Evolutionary conservation across 2,888 invertebrate species (phyloP).

Genomic region (Volucella zonaria): DNA sequence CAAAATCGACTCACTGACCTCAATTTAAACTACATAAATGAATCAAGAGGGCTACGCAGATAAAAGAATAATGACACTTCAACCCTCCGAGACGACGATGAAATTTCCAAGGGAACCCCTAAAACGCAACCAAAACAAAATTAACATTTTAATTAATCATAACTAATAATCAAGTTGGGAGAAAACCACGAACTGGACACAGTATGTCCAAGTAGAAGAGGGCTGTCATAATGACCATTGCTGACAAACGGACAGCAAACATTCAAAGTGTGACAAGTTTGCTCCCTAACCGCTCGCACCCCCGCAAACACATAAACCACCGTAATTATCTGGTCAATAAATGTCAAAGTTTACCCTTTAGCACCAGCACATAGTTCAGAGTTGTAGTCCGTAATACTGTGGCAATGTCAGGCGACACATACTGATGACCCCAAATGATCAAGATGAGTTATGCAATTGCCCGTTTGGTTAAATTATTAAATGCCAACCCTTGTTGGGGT

Average conservation of each 20-base stretch:
- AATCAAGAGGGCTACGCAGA: too few relatives aligned
- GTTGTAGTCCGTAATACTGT: too few relatives aligned
- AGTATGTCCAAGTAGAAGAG: not conserved
- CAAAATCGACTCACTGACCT: constrained; percentile 6
- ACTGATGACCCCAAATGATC: constrained; percentile 70
- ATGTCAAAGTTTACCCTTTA: constrained; percentile 71
- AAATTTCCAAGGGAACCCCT: constrained; percentile 1
- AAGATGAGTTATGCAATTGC: constrained; percentile 69
- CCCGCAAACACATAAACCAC: constrained; percentile 46
- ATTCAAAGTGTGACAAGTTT: constrained; percentile 59
- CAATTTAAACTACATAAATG: constrained; percentile 9
- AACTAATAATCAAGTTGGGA: constrained; percentile 45
- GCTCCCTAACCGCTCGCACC: not conserved
- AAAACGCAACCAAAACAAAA: constrained; percentile 36
- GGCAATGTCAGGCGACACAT: constrained; percentile 1
- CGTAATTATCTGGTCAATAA: constrained; percentile 71
- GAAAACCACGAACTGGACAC: not conserved
- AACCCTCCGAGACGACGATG: not conserved
- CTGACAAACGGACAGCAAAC: constrained; percentile 7
- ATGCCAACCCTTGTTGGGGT: not conserved
- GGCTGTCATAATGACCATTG: constrained; percentile 7
- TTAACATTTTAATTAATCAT: constrained; percentile 70
- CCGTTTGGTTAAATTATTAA: constrained; percentile 67
- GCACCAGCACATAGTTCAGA: constrained; percentile 25
- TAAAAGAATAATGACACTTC: too few relatives aligned